Evolutionary conservation across 2,113 vertebrate species (phyloP).

Genomic region (Festucalex cinctus): DNA sequence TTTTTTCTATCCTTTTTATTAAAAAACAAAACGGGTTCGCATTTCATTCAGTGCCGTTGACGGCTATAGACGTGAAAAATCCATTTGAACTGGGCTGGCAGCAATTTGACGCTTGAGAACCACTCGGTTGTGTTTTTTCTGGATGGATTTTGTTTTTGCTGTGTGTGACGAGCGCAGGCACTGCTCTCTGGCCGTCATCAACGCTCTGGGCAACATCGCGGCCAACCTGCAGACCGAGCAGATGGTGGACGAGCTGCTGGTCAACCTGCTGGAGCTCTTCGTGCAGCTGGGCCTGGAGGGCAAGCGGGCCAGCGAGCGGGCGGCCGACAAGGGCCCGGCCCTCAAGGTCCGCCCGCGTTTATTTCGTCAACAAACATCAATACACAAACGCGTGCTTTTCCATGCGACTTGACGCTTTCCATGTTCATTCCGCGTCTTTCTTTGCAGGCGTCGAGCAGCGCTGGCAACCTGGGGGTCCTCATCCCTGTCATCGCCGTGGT

Average conservation of each 20-base stretch:
- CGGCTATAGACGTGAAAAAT: too few species aligned
- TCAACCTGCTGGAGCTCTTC: constrained; percentile 96
- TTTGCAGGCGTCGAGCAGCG: constrained; percentile 91
- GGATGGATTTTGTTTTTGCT: too few species aligned
- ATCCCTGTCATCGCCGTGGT: constrained; percentile 98
- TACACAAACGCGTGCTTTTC: too few species aligned
- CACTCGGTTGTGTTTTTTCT: too few species aligned
- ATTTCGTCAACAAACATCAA: too few species aligned
- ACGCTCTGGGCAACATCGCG: constrained; percentile 92
- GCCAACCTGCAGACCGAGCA: constrained; percentile 94
- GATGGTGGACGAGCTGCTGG: constrained; percentile 93
- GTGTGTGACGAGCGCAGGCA: too few species aligned
- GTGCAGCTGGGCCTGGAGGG: constrained; percentile 96
- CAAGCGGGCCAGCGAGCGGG: constrained; percentile 92
- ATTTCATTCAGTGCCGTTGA: too few species aligned
- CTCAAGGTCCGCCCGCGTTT: constrained; percentile 79
- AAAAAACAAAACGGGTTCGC: too few species aligned
- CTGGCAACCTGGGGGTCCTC: constrained; percentile 94
- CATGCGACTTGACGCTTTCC: too few species aligned
- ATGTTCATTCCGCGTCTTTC: not conserved
- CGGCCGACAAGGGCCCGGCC: constrained; percentile 91
- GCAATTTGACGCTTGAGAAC: too few species aligned
- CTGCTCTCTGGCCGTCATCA: constrained; percentile 65
- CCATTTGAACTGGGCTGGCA: too few species aligned
- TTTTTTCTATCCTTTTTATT: too few species aligned